A percentile compares a stretch with the other conserved stretches of the same genome.
Conservation (phyloP, 2,797 vertebrate genomes). For the Danio choprae region DNA sequence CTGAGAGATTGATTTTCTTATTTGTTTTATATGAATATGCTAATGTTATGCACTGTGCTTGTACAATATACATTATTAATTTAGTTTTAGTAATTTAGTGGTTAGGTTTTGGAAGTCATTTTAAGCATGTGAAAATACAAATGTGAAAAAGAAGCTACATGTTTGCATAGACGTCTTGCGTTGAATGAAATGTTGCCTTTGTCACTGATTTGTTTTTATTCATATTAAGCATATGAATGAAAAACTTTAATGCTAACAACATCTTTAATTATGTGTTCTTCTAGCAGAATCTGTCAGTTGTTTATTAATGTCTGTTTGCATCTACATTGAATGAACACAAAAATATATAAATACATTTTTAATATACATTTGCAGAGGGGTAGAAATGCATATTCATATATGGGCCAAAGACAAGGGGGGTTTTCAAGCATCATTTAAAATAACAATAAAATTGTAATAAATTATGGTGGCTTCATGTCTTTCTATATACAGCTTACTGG, state of each 20-base stretch:
- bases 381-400: too few relatives aligned
- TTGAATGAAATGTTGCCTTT: neutral
- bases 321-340: neutral
- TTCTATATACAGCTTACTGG: too few relatives aligned
- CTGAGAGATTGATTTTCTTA: neutral
- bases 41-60: neutral
- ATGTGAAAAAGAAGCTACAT: neutral
- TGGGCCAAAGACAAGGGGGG: too few relatives aligned
- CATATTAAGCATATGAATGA: too few relatives aligned
- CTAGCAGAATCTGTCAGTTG: too few relatives aligned
- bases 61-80: neutral
- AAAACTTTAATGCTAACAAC: neutral
- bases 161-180: neutral
- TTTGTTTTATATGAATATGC: neutral
- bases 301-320: neutral
- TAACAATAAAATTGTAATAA: too few relatives aligned
- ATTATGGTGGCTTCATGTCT: too few relatives aligned
- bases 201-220: too few relatives aligned
- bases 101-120: neutral
- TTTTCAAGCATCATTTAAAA: too few relatives aligned
- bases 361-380: neutral
- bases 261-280: neutral
- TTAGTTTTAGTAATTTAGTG: neutral
- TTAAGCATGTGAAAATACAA: neutral
- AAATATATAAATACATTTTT: neutral